A percentile compares a stretch with the other conserved stretches of the same genome.
These are phyloP conservation scores for Hycleus cichorii DNA, from an alignment of 1,140 invertebrate genomes.

Conservation along the genomic window DNA sequence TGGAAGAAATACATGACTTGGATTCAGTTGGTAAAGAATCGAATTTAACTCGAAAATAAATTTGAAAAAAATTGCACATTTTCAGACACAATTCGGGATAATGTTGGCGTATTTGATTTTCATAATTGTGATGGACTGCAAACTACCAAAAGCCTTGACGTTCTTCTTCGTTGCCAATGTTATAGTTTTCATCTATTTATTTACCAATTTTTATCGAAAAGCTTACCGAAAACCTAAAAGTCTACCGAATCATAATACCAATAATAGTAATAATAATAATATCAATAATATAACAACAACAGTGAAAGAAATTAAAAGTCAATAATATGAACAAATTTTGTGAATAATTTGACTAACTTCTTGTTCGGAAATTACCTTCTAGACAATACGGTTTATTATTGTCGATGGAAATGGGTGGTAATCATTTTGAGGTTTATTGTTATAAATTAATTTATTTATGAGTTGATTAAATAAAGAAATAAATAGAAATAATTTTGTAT, in stretches of 20 bases:
- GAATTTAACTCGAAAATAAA: not conserved
- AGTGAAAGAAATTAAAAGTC: too few relatives aligned
- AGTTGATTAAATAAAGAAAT: too few relatives aligned
- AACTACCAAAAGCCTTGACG: slow-evolving; percentile 48
- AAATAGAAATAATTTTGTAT: too few relatives aligned
- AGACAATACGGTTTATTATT: too few relatives aligned
- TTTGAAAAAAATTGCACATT: not conserved
- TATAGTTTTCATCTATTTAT: slow-evolving; percentile 50
- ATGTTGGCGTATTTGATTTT: slow-evolving; percentile 47
- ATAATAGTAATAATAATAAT: too few relatives aligned
- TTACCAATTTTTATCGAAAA: slow-evolving; percentile 51
- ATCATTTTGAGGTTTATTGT: too few relatives aligned
- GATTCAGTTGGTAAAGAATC: slow-evolving; percentile 58
- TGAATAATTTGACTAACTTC: too few relatives aligned
- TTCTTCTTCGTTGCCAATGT: slow-evolving; percentile 54
- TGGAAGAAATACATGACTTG: slow-evolving; percentile 77
- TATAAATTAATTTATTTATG: too few relatives aligned
- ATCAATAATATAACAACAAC: too few relatives aligned
- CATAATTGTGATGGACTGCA: slow-evolving; percentile 49
- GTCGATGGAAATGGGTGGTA: too few relatives aligned
- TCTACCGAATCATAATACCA: not conserved
- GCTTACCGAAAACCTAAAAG: slow-evolving; percentile 44
- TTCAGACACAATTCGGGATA: slow-evolving; percentile 50
- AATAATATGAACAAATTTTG: too few relatives aligned
- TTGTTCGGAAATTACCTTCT: too few relatives aligned